Base-by-base conservation (phyloP, 2,113 vertebrate genomes). In the Syngnathus floridae region DNA sequence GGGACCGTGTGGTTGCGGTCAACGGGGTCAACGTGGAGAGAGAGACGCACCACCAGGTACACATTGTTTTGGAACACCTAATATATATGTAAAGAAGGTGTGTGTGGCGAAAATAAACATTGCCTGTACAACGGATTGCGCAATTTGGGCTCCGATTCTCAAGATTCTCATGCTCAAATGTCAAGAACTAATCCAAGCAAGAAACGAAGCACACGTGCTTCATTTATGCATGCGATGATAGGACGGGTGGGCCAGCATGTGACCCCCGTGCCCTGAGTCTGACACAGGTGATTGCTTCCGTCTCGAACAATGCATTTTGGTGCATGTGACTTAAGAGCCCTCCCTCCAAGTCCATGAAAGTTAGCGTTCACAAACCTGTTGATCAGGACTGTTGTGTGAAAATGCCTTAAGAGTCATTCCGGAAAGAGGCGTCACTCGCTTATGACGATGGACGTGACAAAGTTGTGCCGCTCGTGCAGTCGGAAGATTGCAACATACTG, bases 21-120 rank as follows among this genome's bases (percentile, higher is more conserved):
- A 98, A 98, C 75, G 95, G 94, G 49, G 82, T 84, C 21, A 98
- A 94, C 85, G 95, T 98, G 85, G 95, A 98, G 87, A 90, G 88
- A 72, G 96, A 97, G 84, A 95, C 95, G 4, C 96, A 98, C 75
- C 94, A 95, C 84, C 94, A 98, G 92, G 95, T 92, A 86, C 86
- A 63, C 19, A 40, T 7, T 10, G 0, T 9, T 40, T 40, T 40
- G 26, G 26, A 26, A 26, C 26, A 26, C 22, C 22, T 26, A 26
- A 26, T 26, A 26, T 26, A 26, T 26, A 26, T 26, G 22, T 26
- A 26, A 26, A 26, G 22, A 26, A 26, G 22, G 26, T 26, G 4
- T 38, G 37, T 38, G 37, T 38, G 8, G 37, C 37, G 8, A 26
- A 26, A 26, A 26, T 26, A 26, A 1, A 26, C 26, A 26, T 26